These are phyloP conservation scores for Thalassarche chlororhynchos DNA, from an alignment of 2,113 vertebrate species.

Conservation along the genomic window DNA sequence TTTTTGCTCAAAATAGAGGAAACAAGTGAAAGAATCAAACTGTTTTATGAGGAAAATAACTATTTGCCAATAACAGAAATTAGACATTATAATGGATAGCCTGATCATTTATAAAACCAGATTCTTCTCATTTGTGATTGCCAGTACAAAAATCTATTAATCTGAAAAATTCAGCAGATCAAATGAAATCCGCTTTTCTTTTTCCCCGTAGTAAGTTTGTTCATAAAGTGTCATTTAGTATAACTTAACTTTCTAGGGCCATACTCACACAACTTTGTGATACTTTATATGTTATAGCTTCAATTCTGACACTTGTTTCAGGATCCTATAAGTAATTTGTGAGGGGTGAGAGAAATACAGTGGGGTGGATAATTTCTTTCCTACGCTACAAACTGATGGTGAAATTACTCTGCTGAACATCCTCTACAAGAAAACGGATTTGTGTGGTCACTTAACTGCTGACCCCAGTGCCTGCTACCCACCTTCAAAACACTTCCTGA, in stretches of 20 bases:
- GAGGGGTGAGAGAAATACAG: not conserved
- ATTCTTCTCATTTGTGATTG: not conserved
- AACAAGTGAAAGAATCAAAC: not conserved
- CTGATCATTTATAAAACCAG: not conserved
- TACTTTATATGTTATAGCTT: not conserved
- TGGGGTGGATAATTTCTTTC: not conserved
- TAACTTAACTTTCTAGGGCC: not conserved
- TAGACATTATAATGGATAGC: not conserved
- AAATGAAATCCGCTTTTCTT: not conserved
- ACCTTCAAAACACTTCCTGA: not conserved
- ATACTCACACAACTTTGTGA: not conserved
- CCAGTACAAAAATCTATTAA: not conserved
- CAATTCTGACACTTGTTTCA: not conserved
- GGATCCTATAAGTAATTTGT: not conserved
- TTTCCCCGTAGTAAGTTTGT: not conserved
- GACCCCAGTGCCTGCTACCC: not conserved
- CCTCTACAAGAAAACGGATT: not conserved
- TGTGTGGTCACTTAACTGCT: not conserved
- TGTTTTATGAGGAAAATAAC: not conserved
- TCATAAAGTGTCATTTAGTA: not conserved
- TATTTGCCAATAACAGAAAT: not conserved
- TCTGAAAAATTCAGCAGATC: not conserved
- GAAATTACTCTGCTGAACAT: not conserved
- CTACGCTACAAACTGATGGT: not conserved
- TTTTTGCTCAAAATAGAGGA: not conserved